phyloP scores from a whole-genome alignment of 2,113 vertebrate species.

The Ondatra zibethicus region DNA sequence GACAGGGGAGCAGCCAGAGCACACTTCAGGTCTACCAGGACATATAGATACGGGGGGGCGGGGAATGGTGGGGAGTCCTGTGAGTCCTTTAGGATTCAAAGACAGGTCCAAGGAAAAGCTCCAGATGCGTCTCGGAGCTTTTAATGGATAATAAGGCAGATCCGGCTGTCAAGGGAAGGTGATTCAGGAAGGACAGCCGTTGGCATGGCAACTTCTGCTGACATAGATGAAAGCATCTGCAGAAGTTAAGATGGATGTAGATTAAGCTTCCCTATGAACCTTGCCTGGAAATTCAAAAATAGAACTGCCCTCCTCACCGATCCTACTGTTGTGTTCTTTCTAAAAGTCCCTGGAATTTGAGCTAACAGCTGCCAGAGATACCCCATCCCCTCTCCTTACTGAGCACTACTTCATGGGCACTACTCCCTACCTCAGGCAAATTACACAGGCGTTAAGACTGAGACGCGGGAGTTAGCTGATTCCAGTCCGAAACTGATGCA shows the following conservation, averaged over 20 bases:
- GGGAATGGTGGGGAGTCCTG: not conserved
- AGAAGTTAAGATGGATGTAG: not conserved
- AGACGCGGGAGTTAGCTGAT: conserved; percentile 87
- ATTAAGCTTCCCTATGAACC: not conserved
- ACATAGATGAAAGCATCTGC: not conserved
- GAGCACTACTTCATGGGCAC: conserved; percentile 89
- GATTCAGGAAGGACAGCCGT: not conserved
- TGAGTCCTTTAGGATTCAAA: not conserved
- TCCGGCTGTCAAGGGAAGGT: not conserved
- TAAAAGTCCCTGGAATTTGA: conserved; percentile 90
- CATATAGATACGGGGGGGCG: not conserved
- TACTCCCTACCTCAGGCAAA: conserved; percentile 92
- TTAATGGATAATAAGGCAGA: not conserved
- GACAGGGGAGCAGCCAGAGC: not conserved
- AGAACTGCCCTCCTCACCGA: conserved; percentile 96
- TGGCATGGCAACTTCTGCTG: not conserved
- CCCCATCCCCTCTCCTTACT: conserved; percentile 81
- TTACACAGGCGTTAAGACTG: conserved; percentile 91
- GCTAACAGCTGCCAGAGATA: conserved; percentile 91
- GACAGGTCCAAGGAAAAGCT: not conserved
- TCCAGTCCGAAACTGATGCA: conserved; percentile 79
- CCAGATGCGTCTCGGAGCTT: not conserved
- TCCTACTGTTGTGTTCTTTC: conserved; percentile 95
- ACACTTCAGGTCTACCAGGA: not conserved
- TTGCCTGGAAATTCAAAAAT: conserved; percentile 92